Base-by-base conservation (phyloP, 1,140 invertebrate genomes). In the Drosophila sechellia region DNA sequence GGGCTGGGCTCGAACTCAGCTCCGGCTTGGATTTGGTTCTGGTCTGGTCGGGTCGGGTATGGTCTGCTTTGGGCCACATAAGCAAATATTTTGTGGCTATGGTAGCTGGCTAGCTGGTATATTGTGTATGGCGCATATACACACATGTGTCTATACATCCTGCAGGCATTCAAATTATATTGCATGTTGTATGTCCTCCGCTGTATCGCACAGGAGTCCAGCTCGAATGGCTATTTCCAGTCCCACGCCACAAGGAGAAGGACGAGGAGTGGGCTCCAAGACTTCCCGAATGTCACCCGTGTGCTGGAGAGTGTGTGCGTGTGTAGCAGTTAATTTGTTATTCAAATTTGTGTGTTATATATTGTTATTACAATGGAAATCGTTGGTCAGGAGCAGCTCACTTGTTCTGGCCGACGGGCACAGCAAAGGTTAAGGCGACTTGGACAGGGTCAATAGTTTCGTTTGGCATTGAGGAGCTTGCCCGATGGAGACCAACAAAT, bases 301-400 rank as follows among this genome's bases (percentile, higher is more conserved):
- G 6, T 31, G 6, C 31, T 10, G 31, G 6, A 8, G 6, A 31
- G 34, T 20, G 40, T 50, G 48, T 59, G 58, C 84, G 69, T 81
- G 57, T 73, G 65, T 61, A 61, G n/a, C 46, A 69, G 83, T 87
- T 87, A 87, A 87, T 87, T 87, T 87, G 84, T 83, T 87, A 87
- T 87, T 87, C 83, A 87, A 87, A 87, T 87, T 87, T 87, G 84
- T 87, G 68, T 87, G 83, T 87, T 89, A 87, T 87, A 87, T 87
- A 87, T 87, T 87, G 83, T 87, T 87, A 87, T 87, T 87, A 89
- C 79, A 60, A 68, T 77, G 83, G 65, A 87, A 87, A 87, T 87
- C 69, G 83, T 87, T 87, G 71, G 64, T 60, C 58, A 42, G 50
- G 42, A 57, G 48, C 49, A 77, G 77, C 72, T 34, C 54, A 59